These are phyloP conservation scores for Aphaenogaster floridana DNA, from an alignment of 1,140 invertebrate genomes.

Conservation along the genomic window DNA sequence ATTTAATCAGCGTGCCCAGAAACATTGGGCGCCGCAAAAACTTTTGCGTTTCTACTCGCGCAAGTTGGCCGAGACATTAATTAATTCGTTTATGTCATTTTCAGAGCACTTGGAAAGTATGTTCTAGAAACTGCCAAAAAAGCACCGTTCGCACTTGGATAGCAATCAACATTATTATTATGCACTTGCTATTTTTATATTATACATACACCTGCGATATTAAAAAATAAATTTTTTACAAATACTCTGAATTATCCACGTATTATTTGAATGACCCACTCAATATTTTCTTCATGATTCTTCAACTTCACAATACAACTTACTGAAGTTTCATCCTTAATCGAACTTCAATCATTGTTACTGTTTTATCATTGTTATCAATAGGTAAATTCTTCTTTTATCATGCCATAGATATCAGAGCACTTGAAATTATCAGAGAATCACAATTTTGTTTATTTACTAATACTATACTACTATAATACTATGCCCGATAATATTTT, in stretches of 20 bases:
- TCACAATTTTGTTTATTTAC: background rate
- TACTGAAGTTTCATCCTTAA: background rate
- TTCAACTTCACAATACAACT: background rate
- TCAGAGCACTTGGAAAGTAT: constrained; percentile 47
- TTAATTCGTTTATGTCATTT: constrained; percentile 24
- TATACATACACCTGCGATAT: background rate
- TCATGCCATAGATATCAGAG: background rate
- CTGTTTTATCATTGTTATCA: background rate
- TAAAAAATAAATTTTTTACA: constrained; percentile 12
- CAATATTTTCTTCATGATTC: background rate
- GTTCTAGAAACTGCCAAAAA: constrained; percentile 12
- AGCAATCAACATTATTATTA: background rate
- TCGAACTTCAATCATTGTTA: background rate
- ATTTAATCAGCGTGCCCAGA: too few relatives aligned
- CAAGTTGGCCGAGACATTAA: background rate
- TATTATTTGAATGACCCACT: background rate
- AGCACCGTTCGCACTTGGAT: constrained; percentile 51
- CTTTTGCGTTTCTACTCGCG: too few relatives aligned
- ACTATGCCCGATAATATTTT: too few relatives aligned
- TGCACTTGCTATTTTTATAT: background rate
- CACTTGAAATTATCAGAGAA: background rate
- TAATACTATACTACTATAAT: background rate
- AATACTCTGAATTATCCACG: background rate
- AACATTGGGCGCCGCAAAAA: background rate
- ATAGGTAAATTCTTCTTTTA: background rate